Percentiles rank a stretch among this genome's conserved stretches.
These are phyloP conservation scores for Phoenoteleia sp. DNA, from an alignment of 2,888 invertebrate genomes.

Conservation along the genomic window DNA sequence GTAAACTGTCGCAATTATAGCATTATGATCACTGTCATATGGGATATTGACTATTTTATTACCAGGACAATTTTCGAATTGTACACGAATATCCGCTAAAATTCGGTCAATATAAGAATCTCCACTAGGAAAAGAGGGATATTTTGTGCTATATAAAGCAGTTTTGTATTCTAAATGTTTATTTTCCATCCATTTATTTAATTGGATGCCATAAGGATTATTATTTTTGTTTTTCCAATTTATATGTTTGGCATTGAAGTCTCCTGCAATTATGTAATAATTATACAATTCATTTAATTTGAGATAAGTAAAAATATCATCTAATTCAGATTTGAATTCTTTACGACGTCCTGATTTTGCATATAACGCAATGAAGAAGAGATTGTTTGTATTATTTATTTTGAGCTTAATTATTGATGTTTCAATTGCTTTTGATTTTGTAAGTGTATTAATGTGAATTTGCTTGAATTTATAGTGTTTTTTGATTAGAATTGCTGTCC, in stretches of 20 bases:
- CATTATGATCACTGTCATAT: slow-evolving; percentile 32
- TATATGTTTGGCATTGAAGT: slow-evolving; percentile 67
- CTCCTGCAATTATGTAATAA: slow-evolving; percentile 65
- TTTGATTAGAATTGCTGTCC: slow-evolving; percentile 69
- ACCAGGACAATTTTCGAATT: background rate
- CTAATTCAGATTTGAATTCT: slow-evolving; percentile 45
- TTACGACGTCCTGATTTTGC: slow-evolving; percentile 40
- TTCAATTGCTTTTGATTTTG: slow-evolving; percentile 37
- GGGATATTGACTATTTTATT: slow-evolving; percentile 20
- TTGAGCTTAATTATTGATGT: slow-evolving; percentile 54
- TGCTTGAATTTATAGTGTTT: slow-evolving; percentile 43
- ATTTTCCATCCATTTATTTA: slow-evolving; percentile 26
- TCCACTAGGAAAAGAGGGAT: slow-evolving; percentile 38
- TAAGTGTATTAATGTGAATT: background rate
- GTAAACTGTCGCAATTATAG: background rate
- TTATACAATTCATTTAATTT: slow-evolving; percentile 28
- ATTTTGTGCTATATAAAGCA: slow-evolving; percentile 15
- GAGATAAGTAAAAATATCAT: slow-evolving; percentile 19
- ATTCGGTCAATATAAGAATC: slow-evolving; percentile 57
- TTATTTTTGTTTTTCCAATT: slow-evolving; percentile 43
- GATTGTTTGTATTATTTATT: slow-evolving; percentile 30
- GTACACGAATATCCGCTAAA: slow-evolving; percentile 41
- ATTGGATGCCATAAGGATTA: slow-evolving; percentile 20
- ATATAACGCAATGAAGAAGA: slow-evolving; percentile 63
- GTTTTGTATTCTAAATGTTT: slow-evolving; percentile 25